These are phyloP conservation scores for Cyanistes caeruleus DNA, from an alignment of 2,113 vertebrate species.

Conservation along the genomic window DNA sequence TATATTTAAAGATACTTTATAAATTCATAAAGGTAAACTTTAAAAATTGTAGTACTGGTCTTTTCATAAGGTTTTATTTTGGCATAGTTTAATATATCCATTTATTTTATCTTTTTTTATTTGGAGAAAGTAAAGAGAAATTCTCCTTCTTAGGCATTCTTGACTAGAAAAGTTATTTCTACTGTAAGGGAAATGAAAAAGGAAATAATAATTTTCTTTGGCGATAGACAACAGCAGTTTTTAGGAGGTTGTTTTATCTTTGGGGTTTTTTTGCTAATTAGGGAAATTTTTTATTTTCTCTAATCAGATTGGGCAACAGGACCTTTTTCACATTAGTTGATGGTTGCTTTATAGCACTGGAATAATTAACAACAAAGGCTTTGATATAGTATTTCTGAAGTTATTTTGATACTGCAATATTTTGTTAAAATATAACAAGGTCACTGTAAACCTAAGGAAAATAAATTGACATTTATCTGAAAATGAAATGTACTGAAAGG, in stretches of 20 bases:
- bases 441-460: background rate
- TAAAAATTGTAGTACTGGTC: background rate
- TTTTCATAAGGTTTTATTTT: background rate
- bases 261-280: background rate
- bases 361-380: background rate
- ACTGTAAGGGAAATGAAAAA: background rate
- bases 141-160: background rate
- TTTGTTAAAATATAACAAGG: background rate
- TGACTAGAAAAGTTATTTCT: background rate
- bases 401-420: background rate
- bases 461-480: background rate
- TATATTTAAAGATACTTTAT: background rate
- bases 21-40: background rate
- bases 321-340: background rate
- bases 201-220: background rate
- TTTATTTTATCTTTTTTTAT: background rate
- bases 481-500: background rate
- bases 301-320: background rate
- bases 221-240: background rate
- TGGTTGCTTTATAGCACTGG: background rate
- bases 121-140: background rate
- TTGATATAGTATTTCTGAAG: background rate
- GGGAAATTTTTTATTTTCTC: background rate
- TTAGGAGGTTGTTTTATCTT: background rate
- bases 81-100: background rate